Evolutionary conservation across 2,888 invertebrate species (phyloP).

Genomic region (Papilio elwesi): DNA sequence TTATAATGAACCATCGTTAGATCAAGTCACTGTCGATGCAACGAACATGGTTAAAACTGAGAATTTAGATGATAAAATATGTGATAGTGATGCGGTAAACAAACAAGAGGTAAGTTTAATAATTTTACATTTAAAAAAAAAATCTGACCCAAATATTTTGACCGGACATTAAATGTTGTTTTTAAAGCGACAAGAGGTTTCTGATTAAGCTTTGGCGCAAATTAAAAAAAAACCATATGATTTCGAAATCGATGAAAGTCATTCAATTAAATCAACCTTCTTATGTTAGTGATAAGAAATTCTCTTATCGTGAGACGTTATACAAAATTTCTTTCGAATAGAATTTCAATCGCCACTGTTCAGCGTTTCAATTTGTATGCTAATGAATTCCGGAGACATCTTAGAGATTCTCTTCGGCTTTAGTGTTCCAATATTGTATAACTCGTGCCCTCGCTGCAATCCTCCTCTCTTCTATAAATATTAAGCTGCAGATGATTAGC

Average conservation of each 20-base stretch:
- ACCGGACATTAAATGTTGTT: not conserved
- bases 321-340: conserved; percentile 57
- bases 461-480: not conserved
- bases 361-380: conserved; percentile 75
- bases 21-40: conserved; percentile 69
- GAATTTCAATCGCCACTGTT: conserved; percentile 58
- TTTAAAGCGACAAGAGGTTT: not conserved
- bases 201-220: not conserved
- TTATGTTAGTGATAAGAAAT: not conserved
- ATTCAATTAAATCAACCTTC: not conserved
- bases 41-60: conserved; percentile 57
- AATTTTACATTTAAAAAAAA: not conserved
- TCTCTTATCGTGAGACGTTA: conserved; percentile 50
- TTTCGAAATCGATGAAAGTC: not conserved
- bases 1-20: conserved; percentile 66
- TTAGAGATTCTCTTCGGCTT: conserved; percentile 31
- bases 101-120: conserved; percentile 65
- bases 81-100: conserved; percentile 68
- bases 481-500: conserved; percentile 6
- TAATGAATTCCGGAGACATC: conserved; percentile 59
- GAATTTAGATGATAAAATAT: conserved; percentile 59
- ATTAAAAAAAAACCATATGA: no score
- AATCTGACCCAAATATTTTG: no score
- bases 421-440: conserved; percentile 22
- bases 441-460: conserved; percentile 7